These are phyloP conservation scores for Gymnoscelis rufifasciata DNA, from an alignment of 2,888 invertebrate genomes.

Conservation along the genomic window DNA sequence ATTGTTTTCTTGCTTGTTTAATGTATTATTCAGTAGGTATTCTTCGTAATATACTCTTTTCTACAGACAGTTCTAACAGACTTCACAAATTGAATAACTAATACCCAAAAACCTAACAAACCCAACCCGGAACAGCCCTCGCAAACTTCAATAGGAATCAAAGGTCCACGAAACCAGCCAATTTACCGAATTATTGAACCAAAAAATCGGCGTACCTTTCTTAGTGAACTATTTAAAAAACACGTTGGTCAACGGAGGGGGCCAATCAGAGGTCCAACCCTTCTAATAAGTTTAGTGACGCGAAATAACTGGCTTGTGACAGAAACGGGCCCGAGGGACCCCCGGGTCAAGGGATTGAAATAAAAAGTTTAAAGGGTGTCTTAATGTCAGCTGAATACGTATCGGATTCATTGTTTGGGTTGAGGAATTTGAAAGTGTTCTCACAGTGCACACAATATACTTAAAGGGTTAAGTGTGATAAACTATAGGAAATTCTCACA, in stretches of 20 bases:
- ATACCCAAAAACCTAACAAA: not conserved
- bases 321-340: slow-evolving; percentile 29
- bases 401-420: slow-evolving; percentile 12
- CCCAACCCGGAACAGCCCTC: not conserved
- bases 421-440: slow-evolving; percentile 21
- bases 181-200: slow-evolving; percentile 21
- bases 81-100: too few relatives aligned
- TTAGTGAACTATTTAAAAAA: slow-evolving; percentile 32
- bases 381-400: slow-evolving; percentile 23
- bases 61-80: too few relatives aligned
- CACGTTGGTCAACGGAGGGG: slow-evolving; percentile 32
- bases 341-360: slow-evolving; percentile 29
- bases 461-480: too few relatives aligned
- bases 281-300: slow-evolving; percentile 38
- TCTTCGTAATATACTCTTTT: too few relatives aligned
- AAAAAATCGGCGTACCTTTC: slow-evolving; percentile 25
- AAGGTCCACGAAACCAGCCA: slow-evolving; percentile 13
- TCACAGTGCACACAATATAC: too few relatives aligned
- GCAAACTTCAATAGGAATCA: slow-evolving; percentile 13
- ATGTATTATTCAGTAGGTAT: too few relatives aligned
- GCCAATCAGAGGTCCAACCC: slow-evolving; percentile 33
- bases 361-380: slow-evolving; percentile 33
- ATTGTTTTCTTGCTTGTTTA: too few relatives aligned
- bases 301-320: slow-evolving; percentile 37
- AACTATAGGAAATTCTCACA: too few relatives aligned